Evolutionary conservation across 2,888 invertebrate genomes (phyloP).

Genomic region (Pseudeuparius sepicola): DNA sequence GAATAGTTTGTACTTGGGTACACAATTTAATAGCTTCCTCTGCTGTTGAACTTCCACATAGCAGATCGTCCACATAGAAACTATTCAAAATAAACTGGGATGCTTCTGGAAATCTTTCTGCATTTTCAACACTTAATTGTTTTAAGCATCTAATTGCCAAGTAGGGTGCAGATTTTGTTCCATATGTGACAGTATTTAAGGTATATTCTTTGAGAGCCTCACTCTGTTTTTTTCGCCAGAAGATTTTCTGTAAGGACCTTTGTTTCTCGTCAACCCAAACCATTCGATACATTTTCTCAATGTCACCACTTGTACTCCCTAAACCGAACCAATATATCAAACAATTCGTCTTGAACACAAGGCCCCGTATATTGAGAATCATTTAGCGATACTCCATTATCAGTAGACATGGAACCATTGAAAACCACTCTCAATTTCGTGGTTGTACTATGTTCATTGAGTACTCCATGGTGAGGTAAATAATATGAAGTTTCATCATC

Average conservation of each 20-base stretch:
- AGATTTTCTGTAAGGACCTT: slow-evolving; percentile 8
- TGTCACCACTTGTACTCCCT: slow-evolving; percentile 11
- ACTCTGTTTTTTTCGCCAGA: slow-evolving; percentile 11
- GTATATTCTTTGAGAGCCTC: not conserved
- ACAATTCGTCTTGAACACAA: slow-evolving; percentile 9
- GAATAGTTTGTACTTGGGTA: too few relatives aligned
- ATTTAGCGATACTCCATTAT: slow-evolving; percentile 10
- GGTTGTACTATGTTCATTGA: slow-evolving; percentile 6
- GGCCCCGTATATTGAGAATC: slow-evolving; percentile 8
- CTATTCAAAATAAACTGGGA: slow-evolving; percentile 9
- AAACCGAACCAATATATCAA: slow-evolving; percentile 8
- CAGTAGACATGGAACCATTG: slow-evolving; percentile 6
- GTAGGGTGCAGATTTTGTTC: slow-evolving; percentile 12
- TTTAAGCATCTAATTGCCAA: slow-evolving; percentile 12
- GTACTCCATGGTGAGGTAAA: slow-evolving; percentile 11
- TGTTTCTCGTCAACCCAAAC: slow-evolving; percentile 7
- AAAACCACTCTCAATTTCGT: slow-evolving; percentile 12
- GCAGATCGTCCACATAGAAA: slow-evolving; percentile 16
- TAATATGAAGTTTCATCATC: too few relatives aligned
- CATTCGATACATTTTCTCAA: slow-evolving; percentile 12
- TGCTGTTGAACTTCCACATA: too few relatives aligned
- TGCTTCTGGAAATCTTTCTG: slow-evolving; percentile 7
- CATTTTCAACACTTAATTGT: slow-evolving; percentile 10
- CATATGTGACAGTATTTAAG: slow-evolving; percentile 12
- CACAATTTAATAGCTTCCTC: too few relatives aligned